Evolutionary conservation across 2,797 vertebrate genomes (phyloP).

Genomic region (Malurus leucopterus): DNA sequence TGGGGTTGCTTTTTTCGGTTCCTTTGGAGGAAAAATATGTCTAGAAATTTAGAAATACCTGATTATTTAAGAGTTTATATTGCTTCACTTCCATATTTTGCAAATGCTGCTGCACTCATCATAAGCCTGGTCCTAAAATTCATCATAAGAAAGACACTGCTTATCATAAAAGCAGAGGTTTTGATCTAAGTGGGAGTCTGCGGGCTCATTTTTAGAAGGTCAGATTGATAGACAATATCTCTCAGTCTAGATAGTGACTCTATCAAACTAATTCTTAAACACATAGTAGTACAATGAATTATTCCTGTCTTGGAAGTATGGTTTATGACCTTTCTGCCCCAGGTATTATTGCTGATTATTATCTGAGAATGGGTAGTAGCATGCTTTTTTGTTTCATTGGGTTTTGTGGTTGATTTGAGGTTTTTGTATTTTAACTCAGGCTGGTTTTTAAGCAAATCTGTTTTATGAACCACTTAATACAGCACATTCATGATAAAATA

Average conservation of each 20-base stretch:
- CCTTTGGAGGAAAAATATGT: not conserved
- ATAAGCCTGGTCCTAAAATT: not conserved
- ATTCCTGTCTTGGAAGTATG: slow-evolving; percentile 60
- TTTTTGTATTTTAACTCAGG: not conserved
- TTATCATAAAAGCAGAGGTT: slow-evolving; percentile 13
- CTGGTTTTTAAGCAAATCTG: slow-evolving; percentile 27
- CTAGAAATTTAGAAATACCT: not conserved
- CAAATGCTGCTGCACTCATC: not conserved
- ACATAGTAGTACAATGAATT: slow-evolving; percentile 65
- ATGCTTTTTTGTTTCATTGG: slow-evolving; percentile 36
- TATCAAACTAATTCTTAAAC: slow-evolving; percentile 69
- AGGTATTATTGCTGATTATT: slow-evolving; percentile 70
- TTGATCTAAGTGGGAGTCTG: slow-evolving; percentile 28
- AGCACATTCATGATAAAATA: not conserved
- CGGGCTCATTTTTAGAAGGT: slow-evolving; percentile 61
- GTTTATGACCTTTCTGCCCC: slow-evolving; percentile 65
- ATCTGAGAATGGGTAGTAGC: slow-evolving; percentile 52
- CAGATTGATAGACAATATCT: slow-evolving; percentile 62
- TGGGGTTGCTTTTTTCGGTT: not conserved
- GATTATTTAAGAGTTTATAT: not conserved
- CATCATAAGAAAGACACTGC: not conserved
- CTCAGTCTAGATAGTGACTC: slow-evolving; percentile 58
- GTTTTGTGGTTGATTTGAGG: not conserved
- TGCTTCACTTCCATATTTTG: not conserved
- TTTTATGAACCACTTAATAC: slow-evolving; percentile 9